phyloP scores from a whole-genome alignment of 2,888 invertebrate genomes.

The Drosophila vallismaia region DNA sequence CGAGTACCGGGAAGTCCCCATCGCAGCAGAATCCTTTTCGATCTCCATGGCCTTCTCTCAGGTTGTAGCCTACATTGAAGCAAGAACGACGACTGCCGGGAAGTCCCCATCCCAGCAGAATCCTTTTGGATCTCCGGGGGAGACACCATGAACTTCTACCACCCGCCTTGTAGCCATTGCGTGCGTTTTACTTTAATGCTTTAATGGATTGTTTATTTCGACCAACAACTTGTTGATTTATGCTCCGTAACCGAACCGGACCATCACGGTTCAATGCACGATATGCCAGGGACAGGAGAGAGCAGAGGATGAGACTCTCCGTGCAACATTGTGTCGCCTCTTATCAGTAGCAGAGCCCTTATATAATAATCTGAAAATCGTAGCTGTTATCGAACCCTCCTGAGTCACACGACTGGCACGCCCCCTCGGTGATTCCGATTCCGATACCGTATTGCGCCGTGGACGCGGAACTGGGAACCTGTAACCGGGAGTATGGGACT shows the following conservation, averaged over 20 bases:
- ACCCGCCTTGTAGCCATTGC: not conserved
- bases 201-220: slow-evolving; percentile 23
- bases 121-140: no score
- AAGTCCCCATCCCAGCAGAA: not conserved
- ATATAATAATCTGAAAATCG: slow-evolving; percentile 16
- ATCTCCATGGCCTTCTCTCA: no score
- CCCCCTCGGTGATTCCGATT: slow-evolving; percentile 38
- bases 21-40: not conserved
- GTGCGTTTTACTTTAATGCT: slow-evolving; percentile 12
- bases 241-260: not conserved
- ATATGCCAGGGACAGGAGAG: slow-evolving; percentile 13
- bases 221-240: slow-evolving; percentile 39
- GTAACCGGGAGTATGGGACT: slow-evolving; percentile 17
- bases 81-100: not conserved
- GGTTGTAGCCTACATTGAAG: slow-evolving; percentile 25
- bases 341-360: slow-evolving; percentile 21
- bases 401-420: slow-evolving; percentile 63
- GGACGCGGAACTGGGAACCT: slow-evolving; percentile 23
- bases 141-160: no score
- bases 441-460: slow-evolving; percentile 56
- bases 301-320: not conserved
- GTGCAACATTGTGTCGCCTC: slow-evolving; percentile 6
- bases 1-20: no score
- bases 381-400: slow-evolving; percentile 21
- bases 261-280: slow-evolving; percentile 35